These are phyloP conservation scores for Phasia obesa DNA, from an alignment of 2,888 invertebrate genomes.

Conservation along the genomic window DNA sequence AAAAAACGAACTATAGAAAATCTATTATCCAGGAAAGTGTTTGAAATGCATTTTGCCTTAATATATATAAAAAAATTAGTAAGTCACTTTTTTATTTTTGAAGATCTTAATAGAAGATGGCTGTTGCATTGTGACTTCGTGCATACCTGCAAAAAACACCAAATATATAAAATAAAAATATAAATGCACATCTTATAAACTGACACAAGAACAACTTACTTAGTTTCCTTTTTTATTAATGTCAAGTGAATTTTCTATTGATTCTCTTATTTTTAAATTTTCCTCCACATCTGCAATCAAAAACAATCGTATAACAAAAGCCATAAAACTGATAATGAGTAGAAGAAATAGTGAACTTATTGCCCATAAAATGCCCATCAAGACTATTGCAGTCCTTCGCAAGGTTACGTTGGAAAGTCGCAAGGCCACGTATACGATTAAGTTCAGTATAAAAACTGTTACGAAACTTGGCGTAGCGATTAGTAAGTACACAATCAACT, in stretches of 20 bases:
- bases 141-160: no score
- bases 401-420: neutral
- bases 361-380: neutral
- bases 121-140: no score
- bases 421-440: neutral
- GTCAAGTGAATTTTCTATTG: neutral
- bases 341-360: neutral
- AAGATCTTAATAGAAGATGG: no score
- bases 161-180: no score
- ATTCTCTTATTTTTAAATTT: neutral
- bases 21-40: no score
- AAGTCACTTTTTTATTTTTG: no score
- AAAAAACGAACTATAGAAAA: no score
- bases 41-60: no score
- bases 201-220: no score
- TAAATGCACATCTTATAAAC: no score
- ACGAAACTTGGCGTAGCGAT: constrained; percentile 20
- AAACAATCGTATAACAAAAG: constrained; percentile 4
- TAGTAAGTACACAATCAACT: constrained; percentile 7
- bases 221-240: no score
- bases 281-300: neutral
- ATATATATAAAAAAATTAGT: no score
- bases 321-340: neutral
- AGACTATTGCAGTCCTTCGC: neutral
- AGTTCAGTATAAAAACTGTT: neutral